phyloP scores from a whole-genome alignment of 1,140 invertebrate genomes.

The Gonioctena quinquepunctata region DNA sequence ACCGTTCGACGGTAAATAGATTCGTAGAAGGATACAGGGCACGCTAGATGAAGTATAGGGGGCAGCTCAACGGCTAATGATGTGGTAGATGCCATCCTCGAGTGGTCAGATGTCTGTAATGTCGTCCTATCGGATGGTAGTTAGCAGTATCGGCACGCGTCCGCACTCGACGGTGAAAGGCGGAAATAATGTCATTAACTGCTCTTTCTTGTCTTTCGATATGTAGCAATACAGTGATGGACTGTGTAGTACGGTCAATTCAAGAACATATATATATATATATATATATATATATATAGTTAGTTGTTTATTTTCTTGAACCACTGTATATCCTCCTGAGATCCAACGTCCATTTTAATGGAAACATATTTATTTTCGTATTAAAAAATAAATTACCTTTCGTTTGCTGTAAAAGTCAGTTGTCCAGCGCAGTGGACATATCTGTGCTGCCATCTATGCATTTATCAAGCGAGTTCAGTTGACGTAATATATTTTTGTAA shows the following conservation, averaged over 20 bases:
- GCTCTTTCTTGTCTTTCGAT: conserved; percentile 4
- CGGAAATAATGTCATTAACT: conserved; percentile 29
- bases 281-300: too few species aligned
- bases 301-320: too few species aligned
- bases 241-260: neutral
- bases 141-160: conserved; percentile 28
- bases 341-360: too few species aligned
- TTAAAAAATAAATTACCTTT: too few species aligned
- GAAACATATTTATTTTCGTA: too few species aligned
- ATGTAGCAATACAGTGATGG: neutral
- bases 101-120: conserved; percentile 31
- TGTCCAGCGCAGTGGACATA: too few species aligned
- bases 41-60: conserved; percentile 9
- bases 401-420: too few species aligned
- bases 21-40: neutral
- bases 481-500: too few species aligned
- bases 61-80: conserved; percentile 19
- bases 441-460: too few species aligned
- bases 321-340: too few species aligned
- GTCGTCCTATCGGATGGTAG: conserved; percentile 16
- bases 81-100: conserved; percentile 27
- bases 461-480: too few species aligned
- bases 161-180: conserved; percentile 34
- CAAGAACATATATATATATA: too few species aligned
- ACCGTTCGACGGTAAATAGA: neutral